A percentile compares a stretch with the other conserved stretches of the same genome.
These are phyloP conservation scores for Leptinotarsa haldemani DNA, from an alignment of 2,888 invertebrate species.

Conservation along the genomic window DNA sequence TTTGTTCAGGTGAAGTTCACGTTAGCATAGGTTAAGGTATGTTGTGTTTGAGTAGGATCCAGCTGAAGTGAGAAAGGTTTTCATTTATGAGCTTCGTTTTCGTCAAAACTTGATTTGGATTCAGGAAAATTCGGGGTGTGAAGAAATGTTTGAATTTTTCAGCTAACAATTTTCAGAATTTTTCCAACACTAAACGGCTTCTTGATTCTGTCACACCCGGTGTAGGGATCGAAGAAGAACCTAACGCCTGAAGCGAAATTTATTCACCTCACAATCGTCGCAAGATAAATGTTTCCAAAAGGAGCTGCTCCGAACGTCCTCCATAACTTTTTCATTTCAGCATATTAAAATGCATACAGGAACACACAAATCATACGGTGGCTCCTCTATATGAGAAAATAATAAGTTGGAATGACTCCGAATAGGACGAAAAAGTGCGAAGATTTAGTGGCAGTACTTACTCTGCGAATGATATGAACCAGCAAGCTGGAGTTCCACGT, in stretches of 20 bases:
- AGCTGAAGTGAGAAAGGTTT: too few relatives aligned
- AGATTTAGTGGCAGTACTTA: conserved; percentile 30
- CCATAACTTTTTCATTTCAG: conserved; percentile 54
- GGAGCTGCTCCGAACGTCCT: conserved; percentile 52
- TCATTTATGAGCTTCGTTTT: too few relatives aligned
- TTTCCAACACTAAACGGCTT: too few relatives aligned
- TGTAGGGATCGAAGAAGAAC: conserved; percentile 3
- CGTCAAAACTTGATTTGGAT: too few relatives aligned
- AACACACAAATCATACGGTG: conserved; percentile 53
- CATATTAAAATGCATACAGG: conserved; percentile 57
- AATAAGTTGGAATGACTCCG: conserved; percentile 42
- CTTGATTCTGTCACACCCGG: neutral
- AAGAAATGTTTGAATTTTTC: too few relatives aligned
- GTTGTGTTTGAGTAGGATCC: too few relatives aligned
- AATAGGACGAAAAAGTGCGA: conserved; percentile 24
- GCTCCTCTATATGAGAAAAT: conserved; percentile 41
- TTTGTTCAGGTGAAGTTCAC: too few relatives aligned
- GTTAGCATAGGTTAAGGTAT: too few relatives aligned
- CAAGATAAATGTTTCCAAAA: conserved; percentile 49
- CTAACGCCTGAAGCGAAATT: conserved; percentile 41
- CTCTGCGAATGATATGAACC: conserved; percentile 22
- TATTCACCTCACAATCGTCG: conserved; percentile 49
- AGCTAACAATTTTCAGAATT: too few relatives aligned
- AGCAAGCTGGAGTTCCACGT: conserved; percentile 1
- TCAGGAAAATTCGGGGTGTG: too few relatives aligned